Evolutionary conservation across 2,888 invertebrate species (phyloP).

Genomic region (Lapara coniferarum): DNA sequence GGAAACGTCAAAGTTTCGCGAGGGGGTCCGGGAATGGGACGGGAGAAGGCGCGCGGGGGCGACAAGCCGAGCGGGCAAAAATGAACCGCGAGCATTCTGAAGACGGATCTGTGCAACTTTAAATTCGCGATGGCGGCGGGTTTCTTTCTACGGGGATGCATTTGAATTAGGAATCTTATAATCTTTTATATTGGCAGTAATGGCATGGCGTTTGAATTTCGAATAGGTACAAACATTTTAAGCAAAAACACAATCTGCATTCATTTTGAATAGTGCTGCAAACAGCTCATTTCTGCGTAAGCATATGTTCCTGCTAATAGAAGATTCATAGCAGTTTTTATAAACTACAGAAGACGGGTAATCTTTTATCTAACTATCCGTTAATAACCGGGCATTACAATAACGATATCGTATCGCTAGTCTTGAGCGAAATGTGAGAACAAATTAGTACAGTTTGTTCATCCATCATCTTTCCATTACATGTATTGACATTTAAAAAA

Average conservation of each 20-base stretch:
- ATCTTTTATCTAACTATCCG: neutral
- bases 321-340: neutral
- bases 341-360: neutral
- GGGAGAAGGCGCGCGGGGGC: constrained; percentile 36
- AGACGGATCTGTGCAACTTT: constrained; percentile 66
- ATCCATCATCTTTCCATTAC: neutral
- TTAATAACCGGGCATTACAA: constrained; percentile 9
- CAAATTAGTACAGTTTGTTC: constrained; percentile 13
- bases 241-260: too few relatives aligned
- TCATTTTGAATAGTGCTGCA: too few relatives aligned
- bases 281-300: too few relatives aligned
- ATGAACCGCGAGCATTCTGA: constrained; percentile 53
- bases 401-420: constrained; percentile 16
- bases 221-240: neutral
- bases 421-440: constrained; percentile 7
- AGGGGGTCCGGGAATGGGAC: constrained; percentile 45
- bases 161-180: constrained; percentile 1
- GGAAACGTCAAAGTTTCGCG: constrained; percentile 63
- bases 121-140: constrained; percentile 54
- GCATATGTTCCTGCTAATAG: too few relatives aligned
- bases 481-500: neutral
- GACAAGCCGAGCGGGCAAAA: constrained; percentile 53
- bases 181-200: neutral
- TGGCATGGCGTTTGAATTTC: neutral
- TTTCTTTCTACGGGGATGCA: neutral